A percentile compares a stretch with the other conserved stretches of the same genome.
Evolutionary conservation across 2,888 invertebrate genomes (phyloP).

Genomic region (Tolmerus cingulatus): DNA sequence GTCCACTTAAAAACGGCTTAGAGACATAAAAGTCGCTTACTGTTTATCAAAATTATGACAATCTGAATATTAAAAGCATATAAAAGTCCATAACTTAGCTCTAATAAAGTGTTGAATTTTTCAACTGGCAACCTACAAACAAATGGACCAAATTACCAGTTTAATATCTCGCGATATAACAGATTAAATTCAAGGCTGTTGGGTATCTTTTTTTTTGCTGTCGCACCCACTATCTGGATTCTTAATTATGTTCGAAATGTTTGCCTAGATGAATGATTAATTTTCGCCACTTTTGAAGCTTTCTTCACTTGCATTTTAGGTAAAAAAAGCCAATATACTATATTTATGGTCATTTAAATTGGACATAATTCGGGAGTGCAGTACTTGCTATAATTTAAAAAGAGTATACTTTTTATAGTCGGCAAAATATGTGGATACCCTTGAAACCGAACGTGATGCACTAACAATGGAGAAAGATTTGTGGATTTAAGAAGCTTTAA

Average conservation of each 20-base stretch:
- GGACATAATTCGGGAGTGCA: neutral
- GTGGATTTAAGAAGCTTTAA: neutral
- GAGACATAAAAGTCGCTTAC: neutral
- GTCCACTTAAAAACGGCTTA: neutral
- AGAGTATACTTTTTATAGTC: neutral
- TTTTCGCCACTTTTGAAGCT: neutral
- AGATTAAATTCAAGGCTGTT: neutral
- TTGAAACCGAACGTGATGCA: neutral
- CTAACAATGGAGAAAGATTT: neutral
- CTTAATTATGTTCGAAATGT: neutral
- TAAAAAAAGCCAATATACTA: neutral
- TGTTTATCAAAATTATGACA: neutral
- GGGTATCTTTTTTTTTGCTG: neutral
- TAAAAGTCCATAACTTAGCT: neutral
- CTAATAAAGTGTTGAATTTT: neutral
- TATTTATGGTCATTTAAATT: neutral
- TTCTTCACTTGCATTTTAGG: neutral
- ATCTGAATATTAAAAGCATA: neutral
- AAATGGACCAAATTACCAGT: neutral
- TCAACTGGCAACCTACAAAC: neutral
- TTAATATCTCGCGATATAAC: neutral
- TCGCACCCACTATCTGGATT: neutral
- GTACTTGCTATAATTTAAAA: neutral
- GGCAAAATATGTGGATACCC: neutral
- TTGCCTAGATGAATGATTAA: neutral